Percentiles rank a stretch among this genome's conserved stretches.
These are phyloP conservation scores for Amblyornis subalaris DNA, from an alignment of 2,113 vertebrate species.

Conservation along the genomic window DNA sequence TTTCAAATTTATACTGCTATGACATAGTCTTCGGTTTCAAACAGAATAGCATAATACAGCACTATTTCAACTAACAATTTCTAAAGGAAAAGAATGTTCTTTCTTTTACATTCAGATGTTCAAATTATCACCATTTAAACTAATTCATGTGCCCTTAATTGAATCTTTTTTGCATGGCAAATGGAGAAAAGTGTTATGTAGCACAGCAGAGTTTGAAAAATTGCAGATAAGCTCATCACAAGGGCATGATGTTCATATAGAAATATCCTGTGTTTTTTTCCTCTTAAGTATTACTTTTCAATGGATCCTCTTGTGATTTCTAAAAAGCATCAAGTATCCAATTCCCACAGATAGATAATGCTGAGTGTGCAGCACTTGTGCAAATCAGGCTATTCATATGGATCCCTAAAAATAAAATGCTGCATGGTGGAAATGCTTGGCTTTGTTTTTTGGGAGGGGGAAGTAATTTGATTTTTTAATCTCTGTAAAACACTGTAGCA, in stretches of 20 bases:
- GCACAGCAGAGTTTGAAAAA: conserved; percentile 1
- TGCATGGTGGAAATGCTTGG: not conserved
- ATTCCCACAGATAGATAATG: conserved; percentile 20
- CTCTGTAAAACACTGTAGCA: not conserved
- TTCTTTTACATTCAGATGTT: conserved; percentile 21
- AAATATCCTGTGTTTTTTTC: conserved; percentile 40
- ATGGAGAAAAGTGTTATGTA: not conserved
- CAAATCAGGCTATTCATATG: conserved; percentile 42
- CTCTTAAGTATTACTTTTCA: conserved; percentile 21
- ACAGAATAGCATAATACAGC: not conserved
- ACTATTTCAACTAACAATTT: not conserved
- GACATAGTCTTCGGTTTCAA: not conserved
- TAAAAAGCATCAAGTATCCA: conserved; percentile 35
- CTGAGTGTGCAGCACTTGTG: conserved; percentile 44
- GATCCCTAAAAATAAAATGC: conserved; percentile 54
- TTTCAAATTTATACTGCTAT: not conserved
- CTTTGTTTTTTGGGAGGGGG: not conserved
- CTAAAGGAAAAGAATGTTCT: not conserved
- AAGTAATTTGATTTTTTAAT: not conserved
- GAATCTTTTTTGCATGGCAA: conserved; percentile 13
- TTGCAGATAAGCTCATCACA: conserved; percentile 17
- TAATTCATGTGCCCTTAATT: not conserved
- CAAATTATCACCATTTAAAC: conserved; percentile 24
- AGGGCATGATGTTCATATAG: conserved; percentile 34
- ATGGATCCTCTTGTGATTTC: conserved; percentile 35